These are phyloP conservation scores for Willisornis vidua DNA, from an alignment of 2,113 vertebrate species.

Conservation along the genomic window DNA sequence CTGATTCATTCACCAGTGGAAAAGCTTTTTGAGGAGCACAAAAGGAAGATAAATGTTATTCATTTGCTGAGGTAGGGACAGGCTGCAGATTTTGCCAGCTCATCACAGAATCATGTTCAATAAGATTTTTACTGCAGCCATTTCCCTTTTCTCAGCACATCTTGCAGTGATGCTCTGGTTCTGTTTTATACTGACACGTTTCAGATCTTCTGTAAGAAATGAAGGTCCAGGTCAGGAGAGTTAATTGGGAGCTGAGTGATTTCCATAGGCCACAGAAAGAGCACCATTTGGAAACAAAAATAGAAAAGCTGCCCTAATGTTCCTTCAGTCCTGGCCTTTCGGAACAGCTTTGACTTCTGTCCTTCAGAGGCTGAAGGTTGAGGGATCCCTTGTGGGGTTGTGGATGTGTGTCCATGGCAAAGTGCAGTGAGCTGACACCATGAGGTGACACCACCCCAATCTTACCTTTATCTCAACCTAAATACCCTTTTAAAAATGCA, in stretches of 20 bases:
- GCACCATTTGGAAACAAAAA: not conserved
- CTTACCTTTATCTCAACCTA: not conserved
- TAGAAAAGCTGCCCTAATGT: not conserved
- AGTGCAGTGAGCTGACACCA: not conserved
- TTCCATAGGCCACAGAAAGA: not conserved
- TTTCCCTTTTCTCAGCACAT: not conserved
- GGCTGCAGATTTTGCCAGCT: not conserved
- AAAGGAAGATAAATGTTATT: not conserved
- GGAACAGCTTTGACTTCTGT: not conserved
- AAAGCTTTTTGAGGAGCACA: not conserved
- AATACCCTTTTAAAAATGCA: not conserved
- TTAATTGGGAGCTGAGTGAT: not conserved
- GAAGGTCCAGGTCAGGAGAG: not conserved
- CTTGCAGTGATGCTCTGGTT: not conserved
- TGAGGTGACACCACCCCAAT: not conserved
- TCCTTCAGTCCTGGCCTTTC: not conserved
- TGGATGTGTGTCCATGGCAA: not conserved
- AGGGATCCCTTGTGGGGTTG: not conserved
- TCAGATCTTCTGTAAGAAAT: not conserved
- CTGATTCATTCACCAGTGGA: not conserved
- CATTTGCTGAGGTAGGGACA: not conserved
- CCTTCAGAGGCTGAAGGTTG: not conserved
- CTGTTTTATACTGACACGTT: not conserved
- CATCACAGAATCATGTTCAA: not conserved
- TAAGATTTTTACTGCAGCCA: not conserved